Percentiles rank a stretch among this genome's conserved stretches.
Conservation (phyloP, 2,113 vertebrate species). For the Neofelis nebulosa region DNA sequence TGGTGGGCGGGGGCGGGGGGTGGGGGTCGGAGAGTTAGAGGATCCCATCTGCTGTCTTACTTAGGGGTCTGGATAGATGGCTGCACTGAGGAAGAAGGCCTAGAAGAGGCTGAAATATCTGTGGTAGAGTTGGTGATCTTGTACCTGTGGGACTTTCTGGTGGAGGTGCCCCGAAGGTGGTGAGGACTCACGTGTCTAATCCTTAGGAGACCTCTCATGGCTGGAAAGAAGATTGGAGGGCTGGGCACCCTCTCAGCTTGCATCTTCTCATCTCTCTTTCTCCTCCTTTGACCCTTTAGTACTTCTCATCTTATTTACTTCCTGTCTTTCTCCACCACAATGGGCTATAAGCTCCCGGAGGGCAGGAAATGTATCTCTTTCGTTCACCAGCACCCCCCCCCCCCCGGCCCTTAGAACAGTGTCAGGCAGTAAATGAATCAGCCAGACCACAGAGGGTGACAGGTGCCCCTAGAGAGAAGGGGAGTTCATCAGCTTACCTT, state of each 20-base stretch:
- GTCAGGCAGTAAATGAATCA: fast-evolving
- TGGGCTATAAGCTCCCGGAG: background rate
- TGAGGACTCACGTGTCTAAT: background rate
- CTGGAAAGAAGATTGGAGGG: background rate
- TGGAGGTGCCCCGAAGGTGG: background rate
- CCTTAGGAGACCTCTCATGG: background rate
- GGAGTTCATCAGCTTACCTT: background rate
- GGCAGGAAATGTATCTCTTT: background rate
- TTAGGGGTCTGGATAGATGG: background rate
- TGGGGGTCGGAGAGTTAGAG: background rate
- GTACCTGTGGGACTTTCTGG: background rate
- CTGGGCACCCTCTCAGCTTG: background rate
- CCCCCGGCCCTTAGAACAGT: background rate
- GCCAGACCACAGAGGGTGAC: background rate
- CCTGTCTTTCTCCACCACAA: background rate
- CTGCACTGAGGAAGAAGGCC: background rate
- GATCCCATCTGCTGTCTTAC: background rate
- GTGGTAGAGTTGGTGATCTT: background rate
- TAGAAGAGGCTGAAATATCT: background rate
- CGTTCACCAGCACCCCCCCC: background rate
- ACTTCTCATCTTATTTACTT: background rate
- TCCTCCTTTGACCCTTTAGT: background rate
- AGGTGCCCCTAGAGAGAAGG: background rate
- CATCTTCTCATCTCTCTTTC: background rate
- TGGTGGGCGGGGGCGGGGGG: too few relatives aligned